Base-by-base conservation (phyloP, 2,113 vertebrate species). In the Euleptes europaea region DNA sequence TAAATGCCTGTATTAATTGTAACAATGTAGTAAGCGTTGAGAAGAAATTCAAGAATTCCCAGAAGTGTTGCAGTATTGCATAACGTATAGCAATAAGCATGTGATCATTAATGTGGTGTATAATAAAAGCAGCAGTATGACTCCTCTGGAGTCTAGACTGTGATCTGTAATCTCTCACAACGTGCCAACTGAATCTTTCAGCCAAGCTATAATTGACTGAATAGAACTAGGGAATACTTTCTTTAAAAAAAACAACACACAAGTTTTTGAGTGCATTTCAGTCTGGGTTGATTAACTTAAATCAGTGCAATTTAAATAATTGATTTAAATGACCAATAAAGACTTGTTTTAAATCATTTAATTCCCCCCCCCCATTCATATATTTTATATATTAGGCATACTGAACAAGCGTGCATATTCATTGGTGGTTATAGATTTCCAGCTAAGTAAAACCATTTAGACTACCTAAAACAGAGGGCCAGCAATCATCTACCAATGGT, bases 61-160 rank as follows among this genome's bases (percentile, higher is more conserved):
- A 72, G 67, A 72, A 78, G 69, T 49, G 40, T 70, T n/a, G 1
- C 19, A 85, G 67, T 38, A 66, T 80, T 85, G 67, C 33, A 63
- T 70, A 84, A 84, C 74, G 14, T 78, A 51, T 19, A 70, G 73
- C 38, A 84, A 26, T 33, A 57, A 70, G 74, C 74, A 57, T 84
- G 74, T 38, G 49, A 73, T 85, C 69, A 73, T 80, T 85, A 85
- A 65, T 49, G 54, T 66, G 67, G 51, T 23, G 49, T 65, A 80
- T 73, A 84, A 79, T 79, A 80, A 85, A 73, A 80, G 40, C 69
- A 71, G 38, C 84, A 85, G 77, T 54, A 72, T n/a, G 57, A 65
- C 84, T 73, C 69, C 77, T 69, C 10, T 80, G 40, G 72, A 85
- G 84, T 85, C 84, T 80, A 85, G 84, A 85, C 69, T 85, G 28